Evolutionary conservation across 1,140 invertebrate species (phyloP), one percentile per base, ranked within the genome.

Genomic region (Platyscapa corneri): DNA sequence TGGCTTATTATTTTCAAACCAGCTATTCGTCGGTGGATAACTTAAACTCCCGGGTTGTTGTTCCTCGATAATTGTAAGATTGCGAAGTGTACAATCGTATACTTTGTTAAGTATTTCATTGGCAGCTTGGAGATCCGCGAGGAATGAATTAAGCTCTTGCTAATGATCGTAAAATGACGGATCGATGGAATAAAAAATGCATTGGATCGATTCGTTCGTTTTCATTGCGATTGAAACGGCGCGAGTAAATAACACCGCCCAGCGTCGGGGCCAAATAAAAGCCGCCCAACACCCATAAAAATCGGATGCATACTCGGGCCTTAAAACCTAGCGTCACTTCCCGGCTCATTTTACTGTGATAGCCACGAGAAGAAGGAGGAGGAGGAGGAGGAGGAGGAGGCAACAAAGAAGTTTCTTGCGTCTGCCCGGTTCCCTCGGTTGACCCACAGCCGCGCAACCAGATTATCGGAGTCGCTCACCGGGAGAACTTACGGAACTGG

Each of bases 391-490:
- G n/a, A n/a, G n/a, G n/a, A n/a, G n/a, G n/a, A 34, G 16, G n/a
- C 14, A 70, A 70, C 32, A 37, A 70, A 70, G 67, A 32, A 37
- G 7, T 20, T 70, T 70, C 67, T 37, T 37, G 49, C 49, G 8
- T 14, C 10, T 18, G 1, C 49, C 10, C 49, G 8, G 16, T 18
- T 2, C 49, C 8, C 37, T 18, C 14, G 27, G 72, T 39, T 42
- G 72, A 75, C 42, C 42, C 42, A 75, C 3, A 56, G 46, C 64
- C 14, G 12, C 12, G 60, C 18, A 56, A 82, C 80, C 6, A 70
- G 64, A 72, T 82, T 67, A 81, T 56, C 67, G 23, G 56, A 27
- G n/a, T n/a, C n/a, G n/a, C n/a, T 27, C 23, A 23, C 56, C 56
- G 56, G 56, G 56, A 60, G 3, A 60, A 27, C 27, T 23, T 60